These are phyloP conservation scores for Cyclophora albipunctata DNA, from an alignment of 2,888 invertebrate species.

Conservation along the genomic window DNA sequence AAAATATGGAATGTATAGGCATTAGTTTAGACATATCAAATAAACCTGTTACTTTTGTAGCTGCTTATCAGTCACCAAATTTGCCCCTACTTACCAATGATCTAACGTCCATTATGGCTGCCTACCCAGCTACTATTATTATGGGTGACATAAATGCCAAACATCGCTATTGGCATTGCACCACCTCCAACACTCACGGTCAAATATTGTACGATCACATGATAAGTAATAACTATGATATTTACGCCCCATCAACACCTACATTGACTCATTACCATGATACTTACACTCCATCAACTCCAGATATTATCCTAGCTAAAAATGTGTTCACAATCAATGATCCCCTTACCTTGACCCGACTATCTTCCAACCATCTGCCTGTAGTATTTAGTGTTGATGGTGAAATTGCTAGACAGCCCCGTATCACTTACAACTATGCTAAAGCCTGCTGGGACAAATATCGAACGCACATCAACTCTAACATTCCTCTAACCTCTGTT, in stretches of 20 bases:
- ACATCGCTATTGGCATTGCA: slow-evolving; percentile 3
- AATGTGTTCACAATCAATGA: background rate
- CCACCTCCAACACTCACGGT: background rate
- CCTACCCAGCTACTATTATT: background rate
- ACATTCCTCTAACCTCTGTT: background rate
- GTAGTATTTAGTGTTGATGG: background rate
- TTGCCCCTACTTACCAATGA: background rate
- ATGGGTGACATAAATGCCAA: slow-evolving; percentile 5
- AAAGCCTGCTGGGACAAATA: background rate
- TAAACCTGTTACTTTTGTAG: background rate
- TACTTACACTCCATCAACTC: background rate
- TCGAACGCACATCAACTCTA: background rate
- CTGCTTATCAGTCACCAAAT: slow-evolving; percentile 6
- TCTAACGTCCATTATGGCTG: background rate
- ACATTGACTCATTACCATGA: slow-evolving; percentile 1
- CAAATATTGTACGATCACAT: slow-evolving; percentile 1
- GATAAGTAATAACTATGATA: slow-evolving; percentile 1
- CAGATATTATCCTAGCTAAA: background rate
- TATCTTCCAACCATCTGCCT: slow-evolving; percentile 1
- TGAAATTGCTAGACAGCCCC: background rate
- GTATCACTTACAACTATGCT: background rate
- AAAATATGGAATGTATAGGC: slow-evolving; percentile 3
- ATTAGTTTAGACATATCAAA: background rate
- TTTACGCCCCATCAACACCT: background rate
- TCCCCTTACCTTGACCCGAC: background rate